Base-by-base conservation (phyloP, 2,113 vertebrate genomes). In the Epinephelus lanceolatus region DNA sequence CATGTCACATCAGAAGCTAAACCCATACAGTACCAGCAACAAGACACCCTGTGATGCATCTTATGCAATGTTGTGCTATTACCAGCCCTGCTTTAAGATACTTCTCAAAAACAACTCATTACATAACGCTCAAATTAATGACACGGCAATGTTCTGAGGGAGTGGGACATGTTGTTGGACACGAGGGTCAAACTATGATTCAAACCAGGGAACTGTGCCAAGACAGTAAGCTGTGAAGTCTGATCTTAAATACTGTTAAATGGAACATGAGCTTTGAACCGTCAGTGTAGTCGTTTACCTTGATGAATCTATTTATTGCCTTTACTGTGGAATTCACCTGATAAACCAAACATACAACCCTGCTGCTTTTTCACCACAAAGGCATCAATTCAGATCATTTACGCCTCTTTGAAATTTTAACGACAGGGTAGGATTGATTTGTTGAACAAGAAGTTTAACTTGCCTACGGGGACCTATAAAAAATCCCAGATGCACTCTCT, bases 21-120 rank as follows among this genome's bases (percentile, higher is more conserved):
- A 11, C 47, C 19, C 67, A 15, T 13, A 52, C 37, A 13, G 37
- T 23, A 65, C 60, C 23, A 69, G 47, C 60, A 1, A 51, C 63
- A 72, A 33, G 47, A 66, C 76, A 53, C 19, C 75, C 66, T 87
- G 56, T 33, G 45, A 66, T 69, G 51, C 71, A 5, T 61, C 66
- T 85, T 86, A 87, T 70, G 71, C 67, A 88, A 84, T 56, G 0
- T 23, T 23, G 40, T 42, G 62, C 74, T 61, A 71, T 85, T 81
- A 72, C 52, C 33, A 2, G 15, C 11, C n/a, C 27, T 30, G 49
- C 69, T 84, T 30, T 37, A 51, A 81, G 84, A 76, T 78, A 71
- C 73, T 53, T 62, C 72, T 81, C 27, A 60, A 87, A 79, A 85
- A 87, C 84, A 79, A 76, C 42, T 60, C 27, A 49, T 90, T 84